Conservation (phyloP, 1,140 invertebrate genomes). For the Hylaeus volcanicus region DNA sequence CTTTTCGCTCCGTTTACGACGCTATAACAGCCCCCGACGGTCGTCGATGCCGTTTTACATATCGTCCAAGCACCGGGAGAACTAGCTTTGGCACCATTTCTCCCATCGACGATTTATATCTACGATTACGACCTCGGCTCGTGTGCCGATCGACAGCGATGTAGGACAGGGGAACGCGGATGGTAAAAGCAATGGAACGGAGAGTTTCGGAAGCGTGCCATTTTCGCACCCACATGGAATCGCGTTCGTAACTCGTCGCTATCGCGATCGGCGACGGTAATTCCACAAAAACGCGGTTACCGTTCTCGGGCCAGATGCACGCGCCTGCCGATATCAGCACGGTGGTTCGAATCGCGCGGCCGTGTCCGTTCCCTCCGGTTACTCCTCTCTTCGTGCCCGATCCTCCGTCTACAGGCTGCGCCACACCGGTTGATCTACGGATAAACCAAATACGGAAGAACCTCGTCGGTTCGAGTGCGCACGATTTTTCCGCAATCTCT, state of each 20-base stretch:
- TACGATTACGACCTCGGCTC: neutral
- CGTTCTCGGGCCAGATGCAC: constrained; percentile 6
- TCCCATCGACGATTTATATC: neutral
- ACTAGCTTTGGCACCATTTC: neutral
- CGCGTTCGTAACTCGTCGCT: neutral
- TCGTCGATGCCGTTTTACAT: constrained; percentile 20
- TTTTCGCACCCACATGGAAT: constrained; percentile 8
- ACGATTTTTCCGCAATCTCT: neutral
- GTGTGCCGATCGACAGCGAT: neutral
- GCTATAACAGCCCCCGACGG: neutral
- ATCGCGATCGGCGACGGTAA: constrained; percentile 14
- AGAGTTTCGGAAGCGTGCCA: neutral
- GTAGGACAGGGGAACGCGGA: neutral
- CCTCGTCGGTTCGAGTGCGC: neutral
- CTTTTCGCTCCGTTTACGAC: constrained; percentile 23
- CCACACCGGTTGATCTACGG: neutral
- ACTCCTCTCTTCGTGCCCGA: neutral
- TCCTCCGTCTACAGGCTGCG: neutral
- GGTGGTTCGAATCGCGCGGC: neutral
- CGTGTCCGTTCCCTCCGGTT: constrained; percentile 15
- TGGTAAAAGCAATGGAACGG: neutral
- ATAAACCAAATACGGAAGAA: constrained; percentile 33
- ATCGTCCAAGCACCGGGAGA: constrained; percentile 3
- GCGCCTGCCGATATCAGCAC: constrained; percentile 7
- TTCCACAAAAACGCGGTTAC: constrained; percentile 17